phyloP scores from a whole-genome alignment of 1,140 invertebrate genomes.

The Lerema accius region DNA sequence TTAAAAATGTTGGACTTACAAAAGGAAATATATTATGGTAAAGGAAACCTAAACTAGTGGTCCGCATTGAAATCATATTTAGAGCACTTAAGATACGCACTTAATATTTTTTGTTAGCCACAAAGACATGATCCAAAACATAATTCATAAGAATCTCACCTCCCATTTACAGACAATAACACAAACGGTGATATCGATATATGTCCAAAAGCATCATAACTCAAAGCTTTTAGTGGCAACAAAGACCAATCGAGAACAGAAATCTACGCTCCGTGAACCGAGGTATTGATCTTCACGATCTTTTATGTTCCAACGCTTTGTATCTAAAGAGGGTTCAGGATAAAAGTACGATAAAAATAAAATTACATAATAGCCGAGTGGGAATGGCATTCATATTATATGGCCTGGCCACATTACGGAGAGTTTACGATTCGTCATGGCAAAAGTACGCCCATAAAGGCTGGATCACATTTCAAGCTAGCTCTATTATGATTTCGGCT shows the following conservation, averaged over 20 bases:
- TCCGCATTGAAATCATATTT: no score
- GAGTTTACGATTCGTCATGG: constrained; percentile 56
- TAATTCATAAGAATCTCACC: constrained; percentile 5
- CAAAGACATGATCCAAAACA: not conserved
- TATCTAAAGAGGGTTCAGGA: constrained; percentile 19
- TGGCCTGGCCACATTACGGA: constrained; percentile 47
- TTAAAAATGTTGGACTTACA: no score
- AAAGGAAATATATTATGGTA: no score
- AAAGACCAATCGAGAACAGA: constrained; percentile 26
- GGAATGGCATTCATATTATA: constrained; percentile 43
- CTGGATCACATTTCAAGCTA: constrained; percentile 13
- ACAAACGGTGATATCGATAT: constrained; percentile 20
- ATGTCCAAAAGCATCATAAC: constrained; percentile 23
- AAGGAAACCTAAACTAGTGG: no score
- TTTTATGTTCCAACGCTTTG: constrained; percentile 31
- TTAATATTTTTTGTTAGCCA: constrained; percentile 1
- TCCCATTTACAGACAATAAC: constrained; percentile 21
- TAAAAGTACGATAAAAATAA: constrained; percentile 29
- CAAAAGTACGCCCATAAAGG: constrained; percentile 32
- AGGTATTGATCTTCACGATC: constrained; percentile 28
- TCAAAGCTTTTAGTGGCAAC: constrained; percentile 33
- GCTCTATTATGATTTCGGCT: not conserved
- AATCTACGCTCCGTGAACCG: constrained; percentile 16
- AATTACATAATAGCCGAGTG: constrained; percentile 28
- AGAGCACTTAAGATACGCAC: no score